Conservation (phyloP, 2,113 vertebrate genomes). For the Piaya cayana region DNA sequence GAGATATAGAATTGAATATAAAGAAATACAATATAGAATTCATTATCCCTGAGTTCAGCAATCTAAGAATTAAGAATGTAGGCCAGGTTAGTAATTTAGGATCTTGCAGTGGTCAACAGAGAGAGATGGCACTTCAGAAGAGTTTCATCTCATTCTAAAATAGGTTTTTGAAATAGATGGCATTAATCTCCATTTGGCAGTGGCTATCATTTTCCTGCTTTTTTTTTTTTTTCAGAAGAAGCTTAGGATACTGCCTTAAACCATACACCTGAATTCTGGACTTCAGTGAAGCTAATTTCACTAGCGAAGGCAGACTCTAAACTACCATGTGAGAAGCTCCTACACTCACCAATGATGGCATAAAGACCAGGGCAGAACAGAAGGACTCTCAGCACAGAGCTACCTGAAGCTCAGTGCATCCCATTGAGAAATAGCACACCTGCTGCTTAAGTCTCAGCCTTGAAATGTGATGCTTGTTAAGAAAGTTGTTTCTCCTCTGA, state of each 20-base stretch:
- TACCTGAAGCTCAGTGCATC: not conserved
- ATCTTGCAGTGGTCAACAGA: not conserved
- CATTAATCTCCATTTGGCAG: not conserved
- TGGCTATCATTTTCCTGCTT: not conserved
- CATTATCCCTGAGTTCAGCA: not conserved
- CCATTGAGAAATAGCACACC: not conserved
- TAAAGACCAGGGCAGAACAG: not conserved
- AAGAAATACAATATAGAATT: not conserved
- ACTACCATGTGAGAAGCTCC: not conserved
- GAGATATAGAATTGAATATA: not conserved
- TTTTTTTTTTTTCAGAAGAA: not conserved
- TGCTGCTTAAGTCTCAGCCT: not conserved
- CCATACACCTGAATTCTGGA: not conserved
- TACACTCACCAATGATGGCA: not conserved
- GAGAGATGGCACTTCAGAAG: not conserved
- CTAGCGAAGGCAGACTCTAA: not conserved
- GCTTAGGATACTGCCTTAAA: not conserved
- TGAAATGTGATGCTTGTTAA: not conserved
- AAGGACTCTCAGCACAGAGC: not conserved
- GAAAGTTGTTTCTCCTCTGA: not conserved
- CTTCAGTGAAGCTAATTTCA: not conserved
- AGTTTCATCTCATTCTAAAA: constrained; percentile 22
- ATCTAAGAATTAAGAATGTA: constrained; percentile 17
- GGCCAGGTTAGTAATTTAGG: constrained; percentile 10
- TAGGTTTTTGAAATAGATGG: not conserved